Conservation (phyloP, 2,113 vertebrate genomes). For the Phoxinus phoxinus region DNA sequence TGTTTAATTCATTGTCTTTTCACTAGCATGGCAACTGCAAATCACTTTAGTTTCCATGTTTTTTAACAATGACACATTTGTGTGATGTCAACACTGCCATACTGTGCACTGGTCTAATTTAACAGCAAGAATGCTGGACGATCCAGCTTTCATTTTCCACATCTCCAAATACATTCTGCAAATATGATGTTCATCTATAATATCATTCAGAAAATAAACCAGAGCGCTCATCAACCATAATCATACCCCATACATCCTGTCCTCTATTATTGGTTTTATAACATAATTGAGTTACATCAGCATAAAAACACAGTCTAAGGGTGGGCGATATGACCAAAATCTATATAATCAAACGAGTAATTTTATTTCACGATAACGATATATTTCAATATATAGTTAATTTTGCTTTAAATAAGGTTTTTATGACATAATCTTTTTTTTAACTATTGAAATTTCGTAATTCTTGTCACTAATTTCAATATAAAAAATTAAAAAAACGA, state of each 20-base stretch:
- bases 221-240: neutral
- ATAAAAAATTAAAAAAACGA: too few relatives aligned
- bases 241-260: neutral
- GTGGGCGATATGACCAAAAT: too few relatives aligned
- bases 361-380: too few relatives aligned
- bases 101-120: neutral
- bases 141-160: neutral
- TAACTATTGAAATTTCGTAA: too few relatives aligned
- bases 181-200: too few relatives aligned
- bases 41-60: neutral
- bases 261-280: neutral
- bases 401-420: too few relatives aligned
- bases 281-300: neutral
- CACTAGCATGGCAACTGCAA: neutral
- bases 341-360: too few relatives aligned
- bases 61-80: constrained; percentile 29
- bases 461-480: too few relatives aligned
- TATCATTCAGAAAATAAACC: neutral
- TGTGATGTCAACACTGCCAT: neutral
- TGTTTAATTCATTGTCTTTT: constrained; percentile 1
- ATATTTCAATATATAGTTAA: too few relatives aligned
- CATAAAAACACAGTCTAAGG: neutral
- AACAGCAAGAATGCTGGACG: neutral
- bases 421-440: too few relatives aligned
- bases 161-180: neutral